Evolutionary conservation across 2,797 vertebrate genomes (phyloP).

Genomic region (Oceanodroma leucorhoa): DNA sequence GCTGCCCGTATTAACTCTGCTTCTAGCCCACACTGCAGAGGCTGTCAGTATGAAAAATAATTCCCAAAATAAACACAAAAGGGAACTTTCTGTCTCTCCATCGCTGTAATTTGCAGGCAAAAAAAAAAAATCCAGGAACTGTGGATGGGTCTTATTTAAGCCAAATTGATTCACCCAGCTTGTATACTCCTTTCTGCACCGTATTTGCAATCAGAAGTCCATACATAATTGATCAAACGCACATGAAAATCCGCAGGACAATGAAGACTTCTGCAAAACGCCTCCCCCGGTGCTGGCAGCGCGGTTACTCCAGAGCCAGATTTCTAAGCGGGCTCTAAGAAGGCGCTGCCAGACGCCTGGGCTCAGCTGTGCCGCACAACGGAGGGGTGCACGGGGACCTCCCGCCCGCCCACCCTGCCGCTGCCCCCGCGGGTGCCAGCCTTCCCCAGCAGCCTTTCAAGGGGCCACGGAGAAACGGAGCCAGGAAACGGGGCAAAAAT

Average conservation of each 20-base stretch:
- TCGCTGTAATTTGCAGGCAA: neutral
- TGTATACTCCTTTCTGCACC: neutral
- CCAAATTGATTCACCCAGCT: neutral
- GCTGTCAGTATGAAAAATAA: neutral
- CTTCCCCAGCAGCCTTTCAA: fast-evolving
- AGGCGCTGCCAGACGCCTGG: fast-evolving
- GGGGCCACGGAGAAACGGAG: neutral
- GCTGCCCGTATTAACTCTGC: neutral
- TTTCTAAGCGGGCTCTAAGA: neutral
- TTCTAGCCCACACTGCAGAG: neutral
- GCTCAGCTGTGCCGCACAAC: neutral
- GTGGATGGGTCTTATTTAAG: neutral
- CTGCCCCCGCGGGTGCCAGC: fast-evolving
- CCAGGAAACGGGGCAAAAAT: fast-evolving
- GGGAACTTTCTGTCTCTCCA: neutral
- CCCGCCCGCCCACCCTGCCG: neutral
- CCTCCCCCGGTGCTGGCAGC: neutral
- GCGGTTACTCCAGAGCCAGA: neutral
- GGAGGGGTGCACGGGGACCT: fast-evolving
- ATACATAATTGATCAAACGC: neutral
- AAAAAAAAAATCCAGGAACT: neutral
- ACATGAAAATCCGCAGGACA: neutral
- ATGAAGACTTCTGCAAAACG: neutral
- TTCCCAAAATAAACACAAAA: neutral
- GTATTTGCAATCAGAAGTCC: neutral